These are phyloP conservation scores for Phrynocephalus versicolor DNA, from an alignment of 2,113 vertebrate species.

Conservation along the genomic window DNA sequence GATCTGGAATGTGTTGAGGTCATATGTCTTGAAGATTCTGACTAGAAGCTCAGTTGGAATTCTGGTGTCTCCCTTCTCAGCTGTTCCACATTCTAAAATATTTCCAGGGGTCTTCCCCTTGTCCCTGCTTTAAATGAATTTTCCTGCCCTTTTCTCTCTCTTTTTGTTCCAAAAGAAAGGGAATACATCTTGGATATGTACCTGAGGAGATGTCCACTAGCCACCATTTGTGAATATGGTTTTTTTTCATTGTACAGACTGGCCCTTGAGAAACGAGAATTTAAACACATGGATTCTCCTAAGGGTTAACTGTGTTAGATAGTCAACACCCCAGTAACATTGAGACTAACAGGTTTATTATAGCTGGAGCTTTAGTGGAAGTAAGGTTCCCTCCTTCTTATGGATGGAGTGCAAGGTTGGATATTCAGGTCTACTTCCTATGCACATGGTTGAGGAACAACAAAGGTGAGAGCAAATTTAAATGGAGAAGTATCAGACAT, in stretches of 20 bases:
- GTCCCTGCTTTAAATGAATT: slow-evolving; percentile 43
- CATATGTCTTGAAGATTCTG: slow-evolving; percentile 38
- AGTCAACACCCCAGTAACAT: too few species aligned
- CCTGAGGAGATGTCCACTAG: slow-evolving; percentile 23
- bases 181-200: background rate
- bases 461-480: too few species aligned
- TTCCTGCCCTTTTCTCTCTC: slow-evolving; percentile 38
- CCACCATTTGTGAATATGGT: background rate
- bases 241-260: background rate
- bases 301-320: too few species aligned
- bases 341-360: too few species aligned
- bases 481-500: too few species aligned
- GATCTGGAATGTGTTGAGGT: slow-evolving; percentile 55
- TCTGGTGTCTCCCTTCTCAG: slow-evolving; percentile 52
- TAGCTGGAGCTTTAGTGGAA: too few species aligned
- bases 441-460: too few species aligned
- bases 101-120: slow-evolving; percentile 58
- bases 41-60: background rate
- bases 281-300: too few species aligned
- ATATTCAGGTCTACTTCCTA: too few species aligned
- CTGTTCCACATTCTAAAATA: slow-evolving; percentile 62
- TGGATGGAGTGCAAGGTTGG: too few species aligned
- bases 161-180: slow-evolving; percentile 40
- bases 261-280: too few species aligned
- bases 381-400: too few species aligned